Percentiles rank a stretch among this genome's conserved stretches.
phyloP scores from a whole-genome alignment of 2,797 vertebrate genomes.

The Bothrops alternatus region DNA sequence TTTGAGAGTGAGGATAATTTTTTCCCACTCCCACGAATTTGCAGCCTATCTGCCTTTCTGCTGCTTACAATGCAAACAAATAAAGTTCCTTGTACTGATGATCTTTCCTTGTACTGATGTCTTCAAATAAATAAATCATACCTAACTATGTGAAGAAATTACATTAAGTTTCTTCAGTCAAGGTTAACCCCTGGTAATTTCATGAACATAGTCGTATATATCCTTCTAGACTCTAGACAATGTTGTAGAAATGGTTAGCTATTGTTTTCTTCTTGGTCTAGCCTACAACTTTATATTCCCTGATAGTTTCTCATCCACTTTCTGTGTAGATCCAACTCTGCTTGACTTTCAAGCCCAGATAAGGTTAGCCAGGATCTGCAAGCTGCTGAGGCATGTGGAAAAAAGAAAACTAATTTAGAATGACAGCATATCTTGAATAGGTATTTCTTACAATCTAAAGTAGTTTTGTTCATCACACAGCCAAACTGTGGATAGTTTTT shows the following conservation, averaged over 20 bases:
- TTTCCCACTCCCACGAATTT: background rate
- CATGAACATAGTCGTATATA: background rate
- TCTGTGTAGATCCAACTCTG: background rate
- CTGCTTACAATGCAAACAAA: background rate
- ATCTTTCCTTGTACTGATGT: background rate
- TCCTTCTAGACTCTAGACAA: background rate
- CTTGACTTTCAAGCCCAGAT: background rate
- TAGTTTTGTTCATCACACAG: background rate
- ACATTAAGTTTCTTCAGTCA: background rate
- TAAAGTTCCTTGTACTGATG: background rate
- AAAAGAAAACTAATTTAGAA: background rate
- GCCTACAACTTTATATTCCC: too few species aligned
- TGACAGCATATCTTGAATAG: background rate
- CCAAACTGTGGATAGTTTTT: background rate
- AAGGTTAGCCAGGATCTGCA: background rate
- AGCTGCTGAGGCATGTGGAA: background rate
- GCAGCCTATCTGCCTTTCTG: background rate
- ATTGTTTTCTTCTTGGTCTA: background rate
- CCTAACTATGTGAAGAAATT: background rate
- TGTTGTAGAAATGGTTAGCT: background rate
- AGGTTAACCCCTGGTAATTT: background rate
- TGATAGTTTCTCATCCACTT: background rate
- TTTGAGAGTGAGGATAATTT: background rate
- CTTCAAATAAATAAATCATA: background rate
- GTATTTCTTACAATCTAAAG: background rate